These are phyloP conservation scores for Drosophila kurseongensis DNA, from an alignment of 1,140 invertebrate species.

Conservation along the genomic window DNA sequence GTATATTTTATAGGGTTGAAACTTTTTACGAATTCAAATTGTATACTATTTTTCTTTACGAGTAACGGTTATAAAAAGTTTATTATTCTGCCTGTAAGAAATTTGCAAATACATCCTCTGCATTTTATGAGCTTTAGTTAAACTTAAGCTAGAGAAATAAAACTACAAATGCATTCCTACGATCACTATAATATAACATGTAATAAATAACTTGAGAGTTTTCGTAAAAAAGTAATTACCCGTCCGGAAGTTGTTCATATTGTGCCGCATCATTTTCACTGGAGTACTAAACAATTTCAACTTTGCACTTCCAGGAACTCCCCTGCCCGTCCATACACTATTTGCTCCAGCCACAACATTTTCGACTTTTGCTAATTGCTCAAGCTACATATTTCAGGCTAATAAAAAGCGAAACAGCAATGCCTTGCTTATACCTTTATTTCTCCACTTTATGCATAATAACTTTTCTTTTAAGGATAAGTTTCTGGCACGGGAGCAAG, in stretches of 20 bases:
- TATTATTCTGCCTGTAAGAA: not conserved
- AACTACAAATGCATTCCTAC: not conserved
- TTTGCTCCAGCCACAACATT: constrained; percentile 18
- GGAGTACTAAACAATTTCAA: not conserved
- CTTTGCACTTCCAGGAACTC: constrained; percentile 11
- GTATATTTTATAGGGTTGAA: too few relatives aligned
- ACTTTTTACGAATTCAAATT: too few relatives aligned
- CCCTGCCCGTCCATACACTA: constrained; percentile 21
- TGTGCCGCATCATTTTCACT: constrained; percentile 6
- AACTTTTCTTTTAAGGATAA: constrained; percentile 44
- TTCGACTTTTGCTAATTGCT: constrained; percentile 29
- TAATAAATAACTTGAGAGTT: constrained; percentile 3
- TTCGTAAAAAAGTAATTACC: constrained; percentile 15
- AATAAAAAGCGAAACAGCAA: constrained; percentile 8
- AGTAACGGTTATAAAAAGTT: not conserved
- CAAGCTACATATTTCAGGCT: not conserved
- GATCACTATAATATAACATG: not conserved
- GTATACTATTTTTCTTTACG: too few relatives aligned
- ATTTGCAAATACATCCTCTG: not conserved
- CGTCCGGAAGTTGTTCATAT: not conserved
- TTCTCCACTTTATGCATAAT: constrained; percentile 52
- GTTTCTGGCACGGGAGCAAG: constrained; percentile 10
- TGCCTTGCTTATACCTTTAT: constrained; percentile 34
- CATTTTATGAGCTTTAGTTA: not conserved
- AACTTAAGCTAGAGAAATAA: not conserved